These are phyloP conservation scores for Campoplex capitator DNA, from an alignment of 2,888 invertebrate genomes.

Conservation along the genomic window DNA sequence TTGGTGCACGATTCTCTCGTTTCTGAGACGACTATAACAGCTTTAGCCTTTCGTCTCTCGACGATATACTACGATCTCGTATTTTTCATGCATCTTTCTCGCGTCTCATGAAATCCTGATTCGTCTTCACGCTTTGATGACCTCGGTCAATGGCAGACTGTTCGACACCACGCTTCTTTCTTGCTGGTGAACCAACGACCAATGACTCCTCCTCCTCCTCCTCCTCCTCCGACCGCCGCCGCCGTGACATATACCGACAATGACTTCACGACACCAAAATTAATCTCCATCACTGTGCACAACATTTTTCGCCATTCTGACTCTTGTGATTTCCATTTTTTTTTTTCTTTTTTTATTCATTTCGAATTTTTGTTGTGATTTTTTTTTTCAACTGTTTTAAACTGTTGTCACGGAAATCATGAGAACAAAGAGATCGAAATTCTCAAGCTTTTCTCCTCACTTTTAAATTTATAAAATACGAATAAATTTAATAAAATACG, in stretches of 20 bases:
- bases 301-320: neutral
- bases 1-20: neutral
- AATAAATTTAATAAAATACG: too few species aligned
- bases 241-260: neutral
- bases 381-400: neutral
- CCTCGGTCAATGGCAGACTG: constrained; percentile 71
- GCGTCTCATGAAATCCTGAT: constrained; percentile 71
- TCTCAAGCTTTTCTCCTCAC: too few species aligned
- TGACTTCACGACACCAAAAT: neutral
- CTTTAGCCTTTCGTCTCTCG: neutral
- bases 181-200: constrained; percentile 1
- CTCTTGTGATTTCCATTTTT: neutral
- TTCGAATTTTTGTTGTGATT: neutral
- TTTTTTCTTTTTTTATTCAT: neutral
- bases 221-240: too few species aligned
- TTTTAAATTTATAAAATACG: too few species aligned
- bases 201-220: constrained; percentile 1
- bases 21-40: neutral
- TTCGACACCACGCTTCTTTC: constrained; percentile 11
- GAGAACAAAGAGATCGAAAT: too few species aligned
- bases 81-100: constrained; percentile 66
- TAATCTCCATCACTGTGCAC: neutral
- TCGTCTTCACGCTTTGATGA: constrained; percentile 73
- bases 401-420: neutral
- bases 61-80: neutral